Percentiles rank a stretch among this genome's conserved stretches.
phyloP scores from a whole-genome alignment of 2,113 vertebrate genomes.

The Leptocoma aspasia region DNA sequence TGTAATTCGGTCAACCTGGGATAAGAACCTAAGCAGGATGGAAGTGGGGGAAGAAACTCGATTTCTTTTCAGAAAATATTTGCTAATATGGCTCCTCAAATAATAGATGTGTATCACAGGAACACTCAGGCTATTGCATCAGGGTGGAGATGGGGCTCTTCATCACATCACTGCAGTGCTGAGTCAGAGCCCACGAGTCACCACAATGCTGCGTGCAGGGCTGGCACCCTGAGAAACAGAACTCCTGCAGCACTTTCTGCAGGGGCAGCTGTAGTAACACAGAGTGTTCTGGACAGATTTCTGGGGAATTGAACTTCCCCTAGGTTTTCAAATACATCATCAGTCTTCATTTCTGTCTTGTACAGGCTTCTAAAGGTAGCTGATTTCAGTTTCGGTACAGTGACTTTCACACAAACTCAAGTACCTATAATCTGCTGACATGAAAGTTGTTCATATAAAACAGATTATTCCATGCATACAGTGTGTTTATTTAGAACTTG shows the following conservation, averaged over 20 bases:
- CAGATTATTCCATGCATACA: background rate
- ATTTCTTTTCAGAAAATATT: background rate
- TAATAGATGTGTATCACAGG: background rate
- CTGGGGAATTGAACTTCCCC: background rate
- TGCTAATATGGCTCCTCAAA: background rate
- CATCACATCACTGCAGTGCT: background rate
- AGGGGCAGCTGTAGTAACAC: background rate
- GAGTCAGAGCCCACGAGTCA: background rate
- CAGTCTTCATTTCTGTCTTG: background rate
- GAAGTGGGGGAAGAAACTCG: background rate
- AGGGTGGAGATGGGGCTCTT: background rate
- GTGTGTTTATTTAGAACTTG: background rate
- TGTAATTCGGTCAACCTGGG: fast-evolving
- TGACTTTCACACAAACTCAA: background rate
- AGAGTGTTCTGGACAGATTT: background rate
- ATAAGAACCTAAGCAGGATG: background rate
- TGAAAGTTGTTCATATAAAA: background rate
- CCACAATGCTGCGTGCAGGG: fast-evolving
- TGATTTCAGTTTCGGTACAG: background rate
- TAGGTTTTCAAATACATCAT: background rate
- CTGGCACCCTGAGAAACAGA: background rate
- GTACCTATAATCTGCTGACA: background rate
- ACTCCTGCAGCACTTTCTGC: background rate
- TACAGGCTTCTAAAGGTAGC: background rate
- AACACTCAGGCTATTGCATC: background rate